A percentile compares a stretch with the other conserved stretches of the same genome.
Conservation (phyloP, 2,113 vertebrate species). For the Rattus norvegicus region DNA sequence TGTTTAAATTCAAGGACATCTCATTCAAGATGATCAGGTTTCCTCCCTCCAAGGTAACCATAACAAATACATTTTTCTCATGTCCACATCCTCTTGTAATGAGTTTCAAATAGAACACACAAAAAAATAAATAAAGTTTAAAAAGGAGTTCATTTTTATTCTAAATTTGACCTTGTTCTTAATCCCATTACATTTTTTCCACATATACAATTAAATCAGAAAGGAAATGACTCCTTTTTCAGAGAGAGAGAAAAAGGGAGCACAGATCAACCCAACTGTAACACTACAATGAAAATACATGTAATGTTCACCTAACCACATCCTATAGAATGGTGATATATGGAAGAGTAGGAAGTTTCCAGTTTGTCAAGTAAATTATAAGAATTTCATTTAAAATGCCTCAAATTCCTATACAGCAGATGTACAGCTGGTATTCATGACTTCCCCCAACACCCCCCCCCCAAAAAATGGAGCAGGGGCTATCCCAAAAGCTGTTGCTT, state of each 20-base stretch:
- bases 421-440: no score
- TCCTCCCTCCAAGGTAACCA: conserved; percentile 16
- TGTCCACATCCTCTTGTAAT: neutral
- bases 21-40: conserved; percentile 20
- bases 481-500: no score
- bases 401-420: neutral
- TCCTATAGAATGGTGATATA: neutral
- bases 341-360: neutral
- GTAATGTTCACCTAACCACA: conserved; percentile 17
- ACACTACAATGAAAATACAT: conserved; percentile 6
- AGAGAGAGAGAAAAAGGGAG: neutral
- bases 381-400: neutral
- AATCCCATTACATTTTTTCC: neutral
- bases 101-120: neutral
- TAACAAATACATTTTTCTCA: neutral
- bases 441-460: no score
- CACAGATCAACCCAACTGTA: neutral
- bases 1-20: conserved; percentile 36
- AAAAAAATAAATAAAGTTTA: neutral
- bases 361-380: neutral
- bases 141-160: neutral
- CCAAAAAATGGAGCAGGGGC: no score
- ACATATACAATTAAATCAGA: neutral
- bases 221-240: neutral
- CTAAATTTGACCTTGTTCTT: neutral